Evolutionary conservation across 2,797 vertebrate species (phyloP).

Genomic region (Leucoraja ocellata): DNA sequence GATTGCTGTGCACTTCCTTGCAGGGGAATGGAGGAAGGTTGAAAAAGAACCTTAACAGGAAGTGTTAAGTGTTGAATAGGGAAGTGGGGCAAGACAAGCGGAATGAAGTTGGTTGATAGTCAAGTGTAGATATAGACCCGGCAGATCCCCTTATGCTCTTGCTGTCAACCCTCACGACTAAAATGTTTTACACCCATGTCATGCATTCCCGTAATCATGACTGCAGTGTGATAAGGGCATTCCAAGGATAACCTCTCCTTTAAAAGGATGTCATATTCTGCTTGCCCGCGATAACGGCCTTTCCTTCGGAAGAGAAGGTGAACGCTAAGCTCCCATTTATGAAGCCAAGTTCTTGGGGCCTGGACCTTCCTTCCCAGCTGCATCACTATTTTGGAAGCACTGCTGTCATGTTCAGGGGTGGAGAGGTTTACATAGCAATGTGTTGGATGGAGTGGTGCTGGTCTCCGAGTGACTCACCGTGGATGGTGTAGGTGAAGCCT

Average conservation of each 20-base stretch:
- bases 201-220: not conserved
- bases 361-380: not conserved
- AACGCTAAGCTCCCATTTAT: not conserved
- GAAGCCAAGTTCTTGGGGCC: no score
- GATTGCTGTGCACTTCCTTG: no score
- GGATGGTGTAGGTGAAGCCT: slow-evolving; percentile 86
- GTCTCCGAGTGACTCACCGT: slow-evolving; percentile 59
- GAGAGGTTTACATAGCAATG: not conserved
- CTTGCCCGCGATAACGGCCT: not conserved
- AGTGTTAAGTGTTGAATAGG: no score
- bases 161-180: not conserved
- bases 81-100: no score
- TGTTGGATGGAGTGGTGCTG: not conserved
- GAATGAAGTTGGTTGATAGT: no score
- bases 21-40: no score
- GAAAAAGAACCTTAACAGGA: no score
- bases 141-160: no score
- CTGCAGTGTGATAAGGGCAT: not conserved
- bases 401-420: not conserved
- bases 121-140: no score
- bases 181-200: no score
- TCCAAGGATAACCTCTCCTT: not conserved
- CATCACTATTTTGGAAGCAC: not conserved
- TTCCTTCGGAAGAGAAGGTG: not conserved
- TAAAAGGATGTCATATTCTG: not conserved